phyloP scores from a whole-genome alignment of 2,888 invertebrate genomes.

The Pasiphila rectangulata region DNA sequence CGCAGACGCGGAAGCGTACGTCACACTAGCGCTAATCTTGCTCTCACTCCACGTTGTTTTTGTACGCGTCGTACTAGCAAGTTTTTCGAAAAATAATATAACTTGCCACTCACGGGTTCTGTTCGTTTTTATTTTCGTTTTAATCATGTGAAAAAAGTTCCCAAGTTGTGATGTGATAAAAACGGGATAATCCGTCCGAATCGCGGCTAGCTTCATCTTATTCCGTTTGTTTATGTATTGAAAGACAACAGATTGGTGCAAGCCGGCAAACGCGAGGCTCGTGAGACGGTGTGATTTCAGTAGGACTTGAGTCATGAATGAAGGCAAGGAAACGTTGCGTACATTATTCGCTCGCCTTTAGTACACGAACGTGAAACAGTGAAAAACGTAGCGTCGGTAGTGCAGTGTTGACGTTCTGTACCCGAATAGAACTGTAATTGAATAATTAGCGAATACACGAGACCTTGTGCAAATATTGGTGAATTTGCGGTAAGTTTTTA shows the following conservation, averaged over 20 bases:
- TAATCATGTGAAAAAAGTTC: neutral
- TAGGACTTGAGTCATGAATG: slow-evolving; percentile 63
- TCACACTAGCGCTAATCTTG: slow-evolving; percentile 73
- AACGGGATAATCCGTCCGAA: slow-evolving; percentile 12
- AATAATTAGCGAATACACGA: slow-evolving; percentile 32
- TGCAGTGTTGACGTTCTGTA: slow-evolving; percentile 58
- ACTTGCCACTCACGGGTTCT: slow-evolving; percentile 1
- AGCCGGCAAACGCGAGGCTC: slow-evolving; percentile 65
- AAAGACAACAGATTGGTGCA: slow-evolving; percentile 77
- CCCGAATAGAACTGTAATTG: slow-evolving; percentile 26
- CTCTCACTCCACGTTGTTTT: slow-evolving; percentile 52
- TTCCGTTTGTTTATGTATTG: slow-evolving; percentile 78
- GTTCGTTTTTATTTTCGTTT: neutral
- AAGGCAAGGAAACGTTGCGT: slow-evolving; percentile 43
- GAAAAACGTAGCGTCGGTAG: slow-evolving; percentile 38
- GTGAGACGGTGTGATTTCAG: slow-evolving; percentile 57
- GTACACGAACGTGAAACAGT: slow-evolving; percentile 26
- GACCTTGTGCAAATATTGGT: slow-evolving; percentile 18
- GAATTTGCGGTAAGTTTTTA: slow-evolving; percentile 25
- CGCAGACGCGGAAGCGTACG: slow-evolving; percentile 75
- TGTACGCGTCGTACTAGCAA: slow-evolving; percentile 35
- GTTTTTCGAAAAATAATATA: slow-evolving; percentile 6
- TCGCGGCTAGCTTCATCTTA: slow-evolving; percentile 70
- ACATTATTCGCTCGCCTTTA: slow-evolving; percentile 36
- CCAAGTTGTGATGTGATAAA: slow-evolving; percentile 1